phyloP scores from a whole-genome alignment of 2,113 vertebrate genomes.

The Empidonax traillii region DNA sequence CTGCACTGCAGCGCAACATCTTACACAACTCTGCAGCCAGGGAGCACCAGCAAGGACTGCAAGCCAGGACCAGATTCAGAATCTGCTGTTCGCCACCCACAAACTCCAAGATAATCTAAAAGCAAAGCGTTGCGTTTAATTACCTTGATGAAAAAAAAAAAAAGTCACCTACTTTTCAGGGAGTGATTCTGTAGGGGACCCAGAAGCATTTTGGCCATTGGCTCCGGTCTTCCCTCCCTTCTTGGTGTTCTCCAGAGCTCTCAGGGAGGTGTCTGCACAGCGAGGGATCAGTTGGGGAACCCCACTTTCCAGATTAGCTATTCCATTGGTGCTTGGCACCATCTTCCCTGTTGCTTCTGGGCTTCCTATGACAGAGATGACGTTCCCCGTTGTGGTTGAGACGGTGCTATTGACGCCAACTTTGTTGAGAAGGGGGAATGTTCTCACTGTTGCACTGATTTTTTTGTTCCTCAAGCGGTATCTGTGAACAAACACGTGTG shows the following conservation, averaged over 20 bases:
- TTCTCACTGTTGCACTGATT: constrained; percentile 82
- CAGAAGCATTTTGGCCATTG: constrained; percentile 74
- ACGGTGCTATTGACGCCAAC: constrained; percentile 75
- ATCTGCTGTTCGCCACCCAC: not conserved
- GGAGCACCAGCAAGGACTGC: not conserved
- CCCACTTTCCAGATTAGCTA: constrained; percentile 72
- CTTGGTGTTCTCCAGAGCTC: constrained; percentile 82
- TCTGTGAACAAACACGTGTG: constrained; percentile 58
- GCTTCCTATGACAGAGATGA: constrained; percentile 80
- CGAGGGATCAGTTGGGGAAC: constrained; percentile 86
- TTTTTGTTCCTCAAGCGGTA: constrained; percentile 96
- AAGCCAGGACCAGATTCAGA: not conserved
- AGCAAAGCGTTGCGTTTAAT: not conserved
- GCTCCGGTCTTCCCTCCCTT: constrained; percentile 76
- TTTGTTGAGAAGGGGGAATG: constrained; percentile 86
- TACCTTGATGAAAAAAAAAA: not conserved
- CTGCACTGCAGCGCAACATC: not conserved
- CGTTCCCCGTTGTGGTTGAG: constrained; percentile 76
- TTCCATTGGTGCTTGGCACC: constrained; percentile 75
- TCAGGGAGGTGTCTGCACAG: constrained; percentile 78
- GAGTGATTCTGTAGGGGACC: constrained; percentile 75
- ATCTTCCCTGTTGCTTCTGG: constrained; percentile 81
- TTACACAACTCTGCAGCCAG: not conserved
- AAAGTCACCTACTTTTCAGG: constrained; percentile 83
- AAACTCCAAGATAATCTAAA: not conserved